Percentiles rank a stretch among this genome's conserved stretches.
Conservation (phyloP, 2,113 vertebrate species). For the Ahaetulla prasina region DNA sequence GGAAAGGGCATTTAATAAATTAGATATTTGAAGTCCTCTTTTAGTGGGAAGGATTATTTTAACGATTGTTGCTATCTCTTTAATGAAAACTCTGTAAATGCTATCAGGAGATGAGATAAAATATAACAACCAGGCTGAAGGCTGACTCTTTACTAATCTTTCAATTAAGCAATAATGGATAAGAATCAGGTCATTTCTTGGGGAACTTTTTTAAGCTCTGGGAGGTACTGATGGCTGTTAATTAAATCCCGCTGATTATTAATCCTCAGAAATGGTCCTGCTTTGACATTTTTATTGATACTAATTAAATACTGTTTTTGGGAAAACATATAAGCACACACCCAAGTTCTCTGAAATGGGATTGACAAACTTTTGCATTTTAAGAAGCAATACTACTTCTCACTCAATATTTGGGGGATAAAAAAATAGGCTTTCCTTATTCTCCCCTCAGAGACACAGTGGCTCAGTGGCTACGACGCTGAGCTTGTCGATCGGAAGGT, state of each 20-base stretch:
- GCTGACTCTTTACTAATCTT: slow-evolving; percentile 21
- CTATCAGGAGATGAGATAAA: slow-evolving; percentile 15
- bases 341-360: not conserved
- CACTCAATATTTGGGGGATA: not conserved
- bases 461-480: too few species aligned
- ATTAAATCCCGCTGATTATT: slow-evolving; percentile 18
- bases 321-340: not conserved
- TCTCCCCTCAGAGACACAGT: too few species aligned
- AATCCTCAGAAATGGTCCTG: slow-evolving; percentile 2
- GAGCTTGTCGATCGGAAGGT: too few species aligned
- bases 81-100: slow-evolving; percentile 11
- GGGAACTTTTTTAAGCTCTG: slow-evolving; percentile 8
- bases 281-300: slow-evolving; percentile 25
- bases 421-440: not conserved
- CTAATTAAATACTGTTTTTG: slow-evolving; percentile 22
- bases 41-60: not conserved
- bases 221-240: not conserved
- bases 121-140: slow-evolving; percentile 19
- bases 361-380: not conserved
- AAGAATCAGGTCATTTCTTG: not conserved
- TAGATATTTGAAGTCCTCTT: not conserved
- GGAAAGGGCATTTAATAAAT: slow-evolving; percentile 3
- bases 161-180: slow-evolving; percentile 30
- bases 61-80: slow-evolving; percentile 13
- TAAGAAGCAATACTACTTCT: not conserved